Evolutionary conservation across 2,113 vertebrate species (phyloP).

Genomic region (Pongo abelii): DNA sequence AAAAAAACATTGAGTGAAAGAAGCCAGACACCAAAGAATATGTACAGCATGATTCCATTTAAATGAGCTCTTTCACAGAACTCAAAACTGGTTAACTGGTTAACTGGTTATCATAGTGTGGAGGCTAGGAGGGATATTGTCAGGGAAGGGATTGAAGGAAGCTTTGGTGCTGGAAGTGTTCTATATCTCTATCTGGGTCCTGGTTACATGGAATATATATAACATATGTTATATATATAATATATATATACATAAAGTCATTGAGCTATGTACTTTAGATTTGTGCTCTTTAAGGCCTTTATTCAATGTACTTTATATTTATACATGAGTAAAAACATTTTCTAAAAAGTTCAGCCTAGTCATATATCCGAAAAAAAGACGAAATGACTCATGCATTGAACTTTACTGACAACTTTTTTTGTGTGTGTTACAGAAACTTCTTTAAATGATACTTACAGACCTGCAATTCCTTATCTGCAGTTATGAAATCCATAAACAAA

Average conservation of each 20-base stretch:
- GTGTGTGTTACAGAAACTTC: neutral
- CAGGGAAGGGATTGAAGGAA: neutral
- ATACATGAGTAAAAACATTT: neutral
- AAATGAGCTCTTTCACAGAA: neutral
- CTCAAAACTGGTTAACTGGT: neutral
- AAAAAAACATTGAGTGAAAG: neutral
- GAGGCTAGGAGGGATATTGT: neutral
- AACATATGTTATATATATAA: neutral
- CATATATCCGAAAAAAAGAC: neutral
- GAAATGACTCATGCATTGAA: neutral
- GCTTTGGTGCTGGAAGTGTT: neutral
- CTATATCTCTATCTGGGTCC: neutral
- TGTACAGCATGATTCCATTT: neutral
- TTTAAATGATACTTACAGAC: neutral
- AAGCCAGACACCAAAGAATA: neutral
- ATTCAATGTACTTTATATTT: neutral
- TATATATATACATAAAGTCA: neutral
- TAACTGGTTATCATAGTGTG: neutral
- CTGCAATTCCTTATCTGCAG: neutral
- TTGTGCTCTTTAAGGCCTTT: neutral
- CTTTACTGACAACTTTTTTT: neutral
- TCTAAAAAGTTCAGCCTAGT: neutral
- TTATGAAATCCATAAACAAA: conserved; percentile 16
- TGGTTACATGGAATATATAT: neutral
- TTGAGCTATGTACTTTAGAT: neutral